Conservation (phyloP, 2,888 invertebrate species). For the Fabriciana adippe region DNA sequence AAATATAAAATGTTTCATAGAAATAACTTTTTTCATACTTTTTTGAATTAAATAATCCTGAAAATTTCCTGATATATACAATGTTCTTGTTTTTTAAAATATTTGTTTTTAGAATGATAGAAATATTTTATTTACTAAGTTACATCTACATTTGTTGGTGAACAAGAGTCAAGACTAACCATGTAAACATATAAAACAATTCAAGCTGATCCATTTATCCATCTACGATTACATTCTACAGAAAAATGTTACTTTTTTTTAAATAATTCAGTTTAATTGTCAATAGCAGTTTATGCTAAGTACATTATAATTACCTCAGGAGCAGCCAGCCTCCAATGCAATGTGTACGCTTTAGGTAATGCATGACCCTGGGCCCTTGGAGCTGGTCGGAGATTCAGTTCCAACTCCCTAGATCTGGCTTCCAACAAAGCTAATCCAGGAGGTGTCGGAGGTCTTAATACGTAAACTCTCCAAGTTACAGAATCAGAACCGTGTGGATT, state of each 20-base stretch:
- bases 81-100: no score
- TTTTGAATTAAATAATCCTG: no score
- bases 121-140: no score
- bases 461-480: slow-evolving; percentile 89
- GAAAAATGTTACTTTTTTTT: no score
- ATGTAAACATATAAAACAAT: no score
- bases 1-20: not conserved
- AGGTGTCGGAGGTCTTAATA: slow-evolving; percentile 87
- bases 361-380: slow-evolving; percentile 70
- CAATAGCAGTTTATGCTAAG: not conserved
- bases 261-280: no score
- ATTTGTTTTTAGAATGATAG: no score
- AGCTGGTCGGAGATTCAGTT: slow-evolving; percentile 67
- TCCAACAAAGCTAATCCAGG: slow-evolving; percentile 84
- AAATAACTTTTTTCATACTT: not conserved
- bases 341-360: slow-evolving; percentile 82
- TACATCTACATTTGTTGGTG: no score
- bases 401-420: slow-evolving; percentile 69
- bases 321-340: slow-evolving; percentile 86
- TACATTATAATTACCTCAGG: slow-evolving; percentile 84
- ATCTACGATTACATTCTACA: no score
- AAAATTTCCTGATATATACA: no score
- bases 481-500: slow-evolving; percentile 93
- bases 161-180: no score
- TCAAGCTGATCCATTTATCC: no score